These are phyloP conservation scores for Ophion ellenae DNA, from an alignment of 2,888 invertebrate genomes.

Conservation along the genomic window DNA sequence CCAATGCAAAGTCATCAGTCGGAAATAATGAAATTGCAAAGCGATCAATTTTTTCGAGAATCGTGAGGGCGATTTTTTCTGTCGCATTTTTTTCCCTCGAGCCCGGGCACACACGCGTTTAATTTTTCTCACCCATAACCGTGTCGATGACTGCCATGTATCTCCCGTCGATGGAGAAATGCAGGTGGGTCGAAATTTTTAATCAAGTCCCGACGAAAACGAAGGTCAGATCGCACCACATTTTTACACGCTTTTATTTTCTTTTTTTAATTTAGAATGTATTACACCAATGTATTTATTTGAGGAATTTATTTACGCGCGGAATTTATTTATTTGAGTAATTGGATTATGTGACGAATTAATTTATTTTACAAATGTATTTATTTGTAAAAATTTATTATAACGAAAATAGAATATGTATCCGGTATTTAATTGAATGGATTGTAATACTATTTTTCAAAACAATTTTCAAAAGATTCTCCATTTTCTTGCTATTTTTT, in stretches of 20 bases:
- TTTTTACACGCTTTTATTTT: not conserved
- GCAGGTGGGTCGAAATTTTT: conserved; percentile 76
- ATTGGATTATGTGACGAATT: not conserved
- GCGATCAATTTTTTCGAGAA: not conserved
- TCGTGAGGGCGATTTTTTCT: not conserved
- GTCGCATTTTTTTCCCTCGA: not conserved
- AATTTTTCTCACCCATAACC: conserved; percentile 35
- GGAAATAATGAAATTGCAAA: not conserved
- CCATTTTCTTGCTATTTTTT: not conserved
- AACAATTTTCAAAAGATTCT: not conserved
- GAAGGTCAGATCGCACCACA: no score
- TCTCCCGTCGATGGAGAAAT: conserved; percentile 75
- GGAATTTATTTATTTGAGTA: not conserved
- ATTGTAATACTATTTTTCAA: not conserved
- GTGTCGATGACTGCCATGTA: conserved; percentile 78
- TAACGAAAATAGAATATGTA: not conserved
- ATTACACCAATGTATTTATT: not conserved
- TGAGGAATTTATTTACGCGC: not conserved
- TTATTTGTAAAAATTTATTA: not conserved
- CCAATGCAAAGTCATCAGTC: not conserved
- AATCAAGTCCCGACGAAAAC: not conserved
- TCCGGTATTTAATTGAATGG: not conserved
- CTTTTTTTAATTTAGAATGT: not conserved
- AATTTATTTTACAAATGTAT: not conserved
- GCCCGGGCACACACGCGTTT: not conserved